Percentiles rank a stretch among this genome's conserved stretches.
phyloP scores from a whole-genome alignment of 2,797 vertebrate genomes.

The Ctenopoma multispine region DNA sequence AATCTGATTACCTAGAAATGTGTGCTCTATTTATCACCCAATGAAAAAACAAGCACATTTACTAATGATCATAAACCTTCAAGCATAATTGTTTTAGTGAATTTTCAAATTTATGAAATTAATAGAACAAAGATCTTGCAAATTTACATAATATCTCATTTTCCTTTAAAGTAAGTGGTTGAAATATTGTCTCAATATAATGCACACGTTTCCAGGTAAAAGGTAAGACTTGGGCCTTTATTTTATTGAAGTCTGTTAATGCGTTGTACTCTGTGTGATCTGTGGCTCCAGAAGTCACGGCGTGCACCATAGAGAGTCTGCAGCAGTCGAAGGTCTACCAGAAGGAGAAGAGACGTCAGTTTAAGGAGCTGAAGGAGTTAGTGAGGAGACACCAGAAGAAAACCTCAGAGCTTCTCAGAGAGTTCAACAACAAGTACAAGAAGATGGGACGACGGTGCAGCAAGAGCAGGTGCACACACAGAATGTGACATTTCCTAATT shows the following conservation, averaged over 20 bases:
- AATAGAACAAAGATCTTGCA: too few species aligned
- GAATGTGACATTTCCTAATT: background rate
- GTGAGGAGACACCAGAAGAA: conserved; percentile 97
- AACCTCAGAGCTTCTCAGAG: conserved; percentile 94
- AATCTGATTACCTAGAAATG: too few species aligned
- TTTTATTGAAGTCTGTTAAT: background rate
- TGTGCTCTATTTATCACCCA: too few species aligned
- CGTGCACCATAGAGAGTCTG: conserved; percentile 89
- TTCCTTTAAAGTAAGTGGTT: too few species aligned
- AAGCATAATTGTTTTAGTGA: too few species aligned
- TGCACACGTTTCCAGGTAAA: too few species aligned
- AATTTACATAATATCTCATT: too few species aligned
- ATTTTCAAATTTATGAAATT: too few species aligned
- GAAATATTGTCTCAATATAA: too few species aligned
- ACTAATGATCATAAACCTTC: too few species aligned
- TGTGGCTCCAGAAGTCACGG: conserved; percentile 87
- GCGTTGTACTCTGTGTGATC: background rate
- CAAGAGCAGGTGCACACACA: conserved; percentile 70
- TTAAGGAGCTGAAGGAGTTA: conserved; percentile 98
- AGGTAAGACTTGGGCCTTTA: too few species aligned
- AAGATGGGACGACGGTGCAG: conserved; percentile 70
- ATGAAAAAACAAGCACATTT: too few species aligned
- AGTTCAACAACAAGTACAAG: conserved; percentile 87
- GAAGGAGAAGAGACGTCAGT: conserved; percentile 95
- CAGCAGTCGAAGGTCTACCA: conserved; percentile 95